Base-by-base conservation (phyloP, 2,113 vertebrate genomes). In the Ascaphus truei region DNA sequence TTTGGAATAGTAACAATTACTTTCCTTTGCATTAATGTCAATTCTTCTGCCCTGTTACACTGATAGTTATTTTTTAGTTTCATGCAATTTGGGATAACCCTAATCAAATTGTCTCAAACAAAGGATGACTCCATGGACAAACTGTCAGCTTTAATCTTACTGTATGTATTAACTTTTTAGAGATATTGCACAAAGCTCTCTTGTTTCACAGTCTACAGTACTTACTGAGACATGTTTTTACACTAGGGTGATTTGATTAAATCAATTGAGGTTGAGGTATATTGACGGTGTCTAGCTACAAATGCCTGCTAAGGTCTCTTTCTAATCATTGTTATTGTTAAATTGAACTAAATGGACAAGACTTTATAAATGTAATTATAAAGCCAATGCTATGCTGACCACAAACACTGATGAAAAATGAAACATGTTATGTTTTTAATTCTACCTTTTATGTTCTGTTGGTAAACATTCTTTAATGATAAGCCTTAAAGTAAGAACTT, bases 211-310 rank as follows among this genome's bases (percentile, higher is more conserved):
- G 37, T 30, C n/a, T n/a, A n/a, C n/a, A n/a, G 12, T 13, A 64
- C 68, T 60, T 77, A 73, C 79, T 75, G 67, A 80, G 59, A 68
- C 55, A 68, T 59, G 64, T 60, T 33, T 48, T 55, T 55, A 76
- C 71, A 76, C 68, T 48, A 67, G 73, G 68, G 57, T 83, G 66
- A 73, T 79, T 36, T 59, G 66, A 80, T 72, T 78, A 79, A 77
- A 68, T 72, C 31, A 45, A 72, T 36, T 73, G 63, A 66, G 53
- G 68, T 34, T 74, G 56, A 75, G 74, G 74, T 47, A 48, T 43
- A 74, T 3, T 43, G 52, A 27, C 4, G 26, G 5, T n/a, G 72
- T 74, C 53, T 66, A 55, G 71, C 60, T 29, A 34, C 15, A 65
- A 72, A 4, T 71, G 33, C 16, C 62, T 48, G 41, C 33, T 31